Evolutionary conservation across 2,797 vertebrate genomes (phyloP).

Genomic region (Chrysolophus pictus): DNA sequence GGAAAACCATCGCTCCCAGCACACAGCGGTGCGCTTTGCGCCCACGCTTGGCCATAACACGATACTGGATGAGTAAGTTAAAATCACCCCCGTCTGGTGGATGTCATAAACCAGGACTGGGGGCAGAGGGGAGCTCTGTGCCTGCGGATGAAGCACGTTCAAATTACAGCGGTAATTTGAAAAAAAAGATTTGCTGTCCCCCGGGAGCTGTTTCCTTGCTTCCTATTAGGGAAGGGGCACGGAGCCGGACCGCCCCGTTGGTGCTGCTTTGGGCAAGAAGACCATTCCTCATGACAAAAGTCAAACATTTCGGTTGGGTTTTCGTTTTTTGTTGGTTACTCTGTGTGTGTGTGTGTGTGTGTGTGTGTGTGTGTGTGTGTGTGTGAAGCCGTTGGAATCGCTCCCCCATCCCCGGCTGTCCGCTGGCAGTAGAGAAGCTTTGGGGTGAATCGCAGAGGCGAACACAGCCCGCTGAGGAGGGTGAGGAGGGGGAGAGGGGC

Average conservation of each 20-base stretch:
- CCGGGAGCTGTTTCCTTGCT: neutral
- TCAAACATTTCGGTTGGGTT: neutral
- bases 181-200: neutral
- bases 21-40: no score
- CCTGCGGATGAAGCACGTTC: neutral
- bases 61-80: neutral
- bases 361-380: no score
- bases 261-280: rapidly evolving
- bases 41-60: neutral
- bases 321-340: no score
- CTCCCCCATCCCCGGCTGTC: rapidly evolving
- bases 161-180: neutral
- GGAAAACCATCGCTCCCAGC: neutral
- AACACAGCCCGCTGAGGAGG: neutral
- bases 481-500: neutral
- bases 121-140: neutral
- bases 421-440: rapidly evolving
- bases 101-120: neutral
- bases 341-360: no score
- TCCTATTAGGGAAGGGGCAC: neutral
- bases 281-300: neutral
- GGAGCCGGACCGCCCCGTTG: rapidly evolving
- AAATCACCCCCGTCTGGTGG: neutral
- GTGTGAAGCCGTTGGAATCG: neutral
- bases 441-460: neutral